Conservation (phyloP, 2,113 vertebrate genomes). For the Sapajus apella region DNA sequence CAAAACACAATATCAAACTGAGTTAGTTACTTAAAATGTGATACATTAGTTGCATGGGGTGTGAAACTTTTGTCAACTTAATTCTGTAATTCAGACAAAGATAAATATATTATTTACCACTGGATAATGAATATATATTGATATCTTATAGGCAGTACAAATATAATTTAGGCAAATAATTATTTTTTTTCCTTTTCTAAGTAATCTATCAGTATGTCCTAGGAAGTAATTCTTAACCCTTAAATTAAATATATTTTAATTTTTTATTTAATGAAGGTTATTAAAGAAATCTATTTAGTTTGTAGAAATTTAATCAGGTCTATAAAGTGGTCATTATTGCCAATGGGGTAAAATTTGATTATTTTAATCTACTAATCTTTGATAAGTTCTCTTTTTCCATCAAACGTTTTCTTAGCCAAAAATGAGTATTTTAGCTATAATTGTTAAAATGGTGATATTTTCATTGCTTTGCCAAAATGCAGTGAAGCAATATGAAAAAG, state of each 20-base stretch:
- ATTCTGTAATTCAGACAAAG: background rate
- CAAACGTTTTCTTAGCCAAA: background rate
- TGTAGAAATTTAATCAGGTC: constrained; percentile 6
- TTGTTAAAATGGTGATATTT: background rate
- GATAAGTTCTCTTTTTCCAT: background rate
- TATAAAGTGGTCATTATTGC: background rate
- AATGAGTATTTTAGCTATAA: background rate
- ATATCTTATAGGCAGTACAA: background rate
- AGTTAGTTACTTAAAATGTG: background rate
- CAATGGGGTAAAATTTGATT: constrained; percentile 25
- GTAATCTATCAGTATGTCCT: background rate
- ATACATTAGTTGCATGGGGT: background rate
- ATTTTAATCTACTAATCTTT: background rate
- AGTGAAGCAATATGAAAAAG: background rate
- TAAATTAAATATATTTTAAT: constrained; percentile 10
- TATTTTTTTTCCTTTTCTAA: background rate
- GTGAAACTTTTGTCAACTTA: background rate
- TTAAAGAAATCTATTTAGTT: constrained; percentile 17
- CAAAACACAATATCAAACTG: background rate
- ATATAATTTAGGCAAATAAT: background rate
- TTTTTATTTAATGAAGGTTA: background rate
- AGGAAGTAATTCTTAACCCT: constrained; percentile 35
- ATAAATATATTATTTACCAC: background rate
- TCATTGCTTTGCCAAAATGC: background rate
- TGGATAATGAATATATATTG: background rate